These are phyloP conservation scores for Ladona fulva DNA, from an alignment of 1,140 invertebrate genomes.

Conservation along the genomic window DNA sequence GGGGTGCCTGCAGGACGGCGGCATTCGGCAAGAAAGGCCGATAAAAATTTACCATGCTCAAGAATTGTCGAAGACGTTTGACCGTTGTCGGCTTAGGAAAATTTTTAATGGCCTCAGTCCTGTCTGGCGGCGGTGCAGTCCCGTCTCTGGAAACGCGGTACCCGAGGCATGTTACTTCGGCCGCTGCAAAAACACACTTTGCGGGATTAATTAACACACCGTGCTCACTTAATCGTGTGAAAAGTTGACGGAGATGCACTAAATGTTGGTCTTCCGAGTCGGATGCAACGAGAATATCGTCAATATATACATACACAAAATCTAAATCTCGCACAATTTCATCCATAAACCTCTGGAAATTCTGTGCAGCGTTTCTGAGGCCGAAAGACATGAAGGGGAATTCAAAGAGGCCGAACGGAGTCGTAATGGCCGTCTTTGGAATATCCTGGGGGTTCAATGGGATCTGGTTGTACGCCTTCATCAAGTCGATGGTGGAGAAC, in stretches of 20 bases:
- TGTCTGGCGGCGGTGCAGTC: slow-evolving; percentile 25
- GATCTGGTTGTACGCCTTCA: slow-evolving; percentile 38
- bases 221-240: slow-evolving; percentile 23
- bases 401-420: slow-evolving; percentile 27
- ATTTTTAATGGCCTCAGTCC: slow-evolving; percentile 24
- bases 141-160: slow-evolving; percentile 30
- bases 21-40: slow-evolving; percentile 20
- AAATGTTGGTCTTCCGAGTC: slow-evolving; percentile 27
- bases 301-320: slow-evolving; percentile 38
- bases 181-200: slow-evolving; percentile 29
- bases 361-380: slow-evolving; percentile 36
- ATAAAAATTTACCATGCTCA: slow-evolving; percentile 26
- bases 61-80: slow-evolving; percentile 21
- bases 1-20: slow-evolving; percentile 14
- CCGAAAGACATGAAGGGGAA: too few species aligned
- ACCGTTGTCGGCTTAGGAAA: slow-evolving; percentile 19
- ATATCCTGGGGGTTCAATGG: slow-evolving; percentile 28
- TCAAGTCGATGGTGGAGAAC: slow-evolving; percentile 36
- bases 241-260: slow-evolving; percentile 22
- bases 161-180: slow-evolving; percentile 29
- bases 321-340: slow-evolving; percentile 31
- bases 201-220: slow-evolving; percentile 26
- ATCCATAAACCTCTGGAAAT: slow-evolving; percentile 42
- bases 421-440: slow-evolving; percentile 34
- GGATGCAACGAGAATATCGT: slow-evolving; percentile 44